Percentiles rank a stretch among this genome's conserved stretches.
These are phyloP conservation scores for Colinus virginianus DNA, from an alignment of 2,113 vertebrate species.

Conservation along the genomic window DNA sequence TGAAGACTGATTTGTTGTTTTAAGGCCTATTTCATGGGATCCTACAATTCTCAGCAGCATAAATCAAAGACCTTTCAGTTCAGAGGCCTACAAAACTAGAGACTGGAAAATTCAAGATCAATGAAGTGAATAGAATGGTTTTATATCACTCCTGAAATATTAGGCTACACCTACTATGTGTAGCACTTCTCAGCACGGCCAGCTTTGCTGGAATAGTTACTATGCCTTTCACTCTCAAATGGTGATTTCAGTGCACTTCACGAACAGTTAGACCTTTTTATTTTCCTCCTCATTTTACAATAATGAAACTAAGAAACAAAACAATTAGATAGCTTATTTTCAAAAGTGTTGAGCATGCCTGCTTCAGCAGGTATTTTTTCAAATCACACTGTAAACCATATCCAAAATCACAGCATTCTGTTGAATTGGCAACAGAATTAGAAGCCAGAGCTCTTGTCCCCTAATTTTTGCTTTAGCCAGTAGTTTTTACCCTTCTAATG, in stretches of 20 bases:
- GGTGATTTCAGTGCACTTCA: neutral
- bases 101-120: constrained; percentile 9
- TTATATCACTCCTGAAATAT: constrained; percentile 4
- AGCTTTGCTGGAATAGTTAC: neutral
- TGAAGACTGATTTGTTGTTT: constrained; percentile 64
- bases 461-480: neutral
- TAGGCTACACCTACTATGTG: neutral
- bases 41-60: constrained; percentile 17
- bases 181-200: neutral
- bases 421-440: neutral
- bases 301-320: neutral
- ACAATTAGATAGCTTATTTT: neutral
- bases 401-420: neutral
- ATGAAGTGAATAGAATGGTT: neutral
- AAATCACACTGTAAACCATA: neutral
- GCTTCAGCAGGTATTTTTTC: neutral
- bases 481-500: constrained; percentile 1
- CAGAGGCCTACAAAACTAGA: constrained; percentile 34
- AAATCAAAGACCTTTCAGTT: constrained; percentile 26
- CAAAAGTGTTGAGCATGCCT: neutral
- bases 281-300: neutral
- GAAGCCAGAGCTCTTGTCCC: neutral
- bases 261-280: neutral
- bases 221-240: neutral
- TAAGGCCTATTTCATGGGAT: constrained; percentile 42